Evolutionary conservation across 1,140 invertebrate genomes (phyloP).

Genomic region (Hyposmocoma kahamanoa): DNA sequence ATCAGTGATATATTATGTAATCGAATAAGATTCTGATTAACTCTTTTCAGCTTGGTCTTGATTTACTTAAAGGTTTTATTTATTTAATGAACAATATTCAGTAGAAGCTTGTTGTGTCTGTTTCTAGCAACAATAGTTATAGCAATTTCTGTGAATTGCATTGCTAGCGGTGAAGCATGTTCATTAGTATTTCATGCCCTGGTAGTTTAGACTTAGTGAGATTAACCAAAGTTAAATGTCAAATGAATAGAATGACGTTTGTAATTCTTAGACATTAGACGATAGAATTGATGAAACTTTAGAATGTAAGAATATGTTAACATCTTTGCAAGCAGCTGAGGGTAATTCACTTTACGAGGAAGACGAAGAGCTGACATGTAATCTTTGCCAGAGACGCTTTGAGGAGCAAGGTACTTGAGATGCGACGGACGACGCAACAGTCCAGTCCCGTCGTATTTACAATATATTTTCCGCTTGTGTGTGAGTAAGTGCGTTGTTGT

Average conservation of each 20-base stretch:
- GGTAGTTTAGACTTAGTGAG: background rate
- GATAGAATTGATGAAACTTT: slow-evolving; percentile 24
- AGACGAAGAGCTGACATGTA: slow-evolving; percentile 79
- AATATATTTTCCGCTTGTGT: slow-evolving; percentile 64
- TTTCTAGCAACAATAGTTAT: background rate
- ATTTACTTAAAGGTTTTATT: slow-evolving; percentile 39
- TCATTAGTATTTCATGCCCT: slow-evolving; percentile 12
- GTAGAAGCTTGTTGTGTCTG: slow-evolving; percentile 1
- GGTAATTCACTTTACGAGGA: slow-evolving; percentile 77
- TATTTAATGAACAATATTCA: slow-evolving; percentile 20
- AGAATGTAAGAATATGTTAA: slow-evolving; percentile 64
- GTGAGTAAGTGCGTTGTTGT: slow-evolving; percentile 72
- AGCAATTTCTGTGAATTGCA: background rate
- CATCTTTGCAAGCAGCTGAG: slow-evolving; percentile 79
- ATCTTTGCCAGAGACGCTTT: slow-evolving; percentile 84
- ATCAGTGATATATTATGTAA: slow-evolving; percentile 37
- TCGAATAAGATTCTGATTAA: slow-evolving; percentile 67
- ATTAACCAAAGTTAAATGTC: too few species aligned
- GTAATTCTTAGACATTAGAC: too few species aligned
- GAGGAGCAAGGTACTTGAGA: slow-evolving; percentile 80
- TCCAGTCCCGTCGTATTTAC: slow-evolving; percentile 58
- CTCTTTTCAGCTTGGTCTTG: slow-evolving; percentile 74
- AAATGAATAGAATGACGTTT: too few species aligned
- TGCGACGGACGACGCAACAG: slow-evolving; percentile 47
- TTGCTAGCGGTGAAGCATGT: slow-evolving; percentile 23